Conservation (phyloP, 2,888 invertebrate species). For the Leucophora obtusa region DNA sequence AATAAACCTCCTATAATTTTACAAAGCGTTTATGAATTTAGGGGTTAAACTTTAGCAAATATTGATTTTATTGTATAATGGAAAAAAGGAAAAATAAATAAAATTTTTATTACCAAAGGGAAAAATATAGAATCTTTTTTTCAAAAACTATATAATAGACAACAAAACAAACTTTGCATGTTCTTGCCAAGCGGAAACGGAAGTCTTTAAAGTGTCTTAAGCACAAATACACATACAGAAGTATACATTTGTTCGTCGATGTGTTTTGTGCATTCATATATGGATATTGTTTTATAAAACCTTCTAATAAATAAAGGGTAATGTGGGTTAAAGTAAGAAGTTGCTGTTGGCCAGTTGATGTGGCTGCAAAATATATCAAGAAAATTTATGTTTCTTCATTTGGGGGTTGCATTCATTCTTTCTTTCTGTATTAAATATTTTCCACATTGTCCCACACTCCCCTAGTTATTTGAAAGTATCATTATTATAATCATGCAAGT, state of each 20-base stretch:
- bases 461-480: too few relatives aligned
- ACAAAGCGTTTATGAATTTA: too few relatives aligned
- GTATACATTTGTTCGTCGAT: neutral
- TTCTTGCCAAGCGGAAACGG: conserved; percentile 58
- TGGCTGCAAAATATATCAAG: too few relatives aligned
- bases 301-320: conserved; percentile 2
- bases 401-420: too few relatives aligned
- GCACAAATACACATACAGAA: conserved; percentile 9
- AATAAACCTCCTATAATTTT: too few relatives aligned
- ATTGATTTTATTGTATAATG: conserved; percentile 39
- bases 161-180: conserved; percentile 53
- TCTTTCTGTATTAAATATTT: too few relatives aligned
- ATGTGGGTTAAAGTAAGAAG: too few relatives aligned
- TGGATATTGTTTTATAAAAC: conserved; percentile 4
- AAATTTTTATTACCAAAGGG: conserved; percentile 24
- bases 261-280: neutral
- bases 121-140: conserved; percentile 1
- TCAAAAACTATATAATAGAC: conserved; percentile 7
- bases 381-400: too few relatives aligned
- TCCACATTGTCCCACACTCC: too few relatives aligned
- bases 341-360: too few relatives aligned
- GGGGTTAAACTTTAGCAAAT: conserved; percentile 37
- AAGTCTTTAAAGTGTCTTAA: conserved; percentile 52
- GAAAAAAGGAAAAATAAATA: conserved; percentile 9
- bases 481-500: too few relatives aligned